These are phyloP conservation scores for Drosophila stalkeri DNA, from an alignment of 2,888 invertebrate species.

Conservation along the genomic window DNA sequence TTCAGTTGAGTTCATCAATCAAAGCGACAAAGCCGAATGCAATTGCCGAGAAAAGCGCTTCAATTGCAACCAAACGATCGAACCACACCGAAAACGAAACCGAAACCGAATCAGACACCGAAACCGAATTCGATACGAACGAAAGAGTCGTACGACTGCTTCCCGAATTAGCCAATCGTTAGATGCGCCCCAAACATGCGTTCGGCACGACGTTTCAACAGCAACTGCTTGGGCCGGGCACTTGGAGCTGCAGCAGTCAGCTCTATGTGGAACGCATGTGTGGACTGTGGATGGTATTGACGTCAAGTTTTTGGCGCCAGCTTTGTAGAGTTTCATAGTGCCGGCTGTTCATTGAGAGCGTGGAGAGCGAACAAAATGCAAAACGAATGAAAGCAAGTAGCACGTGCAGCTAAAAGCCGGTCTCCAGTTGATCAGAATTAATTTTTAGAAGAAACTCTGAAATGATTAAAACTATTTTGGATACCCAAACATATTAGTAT, in stretches of 20 bases:
- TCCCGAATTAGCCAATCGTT: conserved; percentile 14
- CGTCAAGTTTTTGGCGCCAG: conserved; percentile 70
- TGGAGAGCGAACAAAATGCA: conserved; percentile 14
- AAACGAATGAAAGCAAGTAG: background rate
- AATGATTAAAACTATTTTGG: too few species aligned
- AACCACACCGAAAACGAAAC: conserved; percentile 33
- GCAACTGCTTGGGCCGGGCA: conserved; percentile 60
- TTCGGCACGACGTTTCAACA: conserved; percentile 66
- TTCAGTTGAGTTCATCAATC: conserved; percentile 57
- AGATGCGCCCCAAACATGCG: conserved; percentile 57
- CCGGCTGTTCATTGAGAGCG: conserved; percentile 48
- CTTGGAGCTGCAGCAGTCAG: conserved; percentile 55
- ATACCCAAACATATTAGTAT: too few species aligned
- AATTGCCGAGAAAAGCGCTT: conserved; percentile 62
- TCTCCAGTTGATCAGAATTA: background rate
- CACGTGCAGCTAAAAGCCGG: conserved; percentile 50
- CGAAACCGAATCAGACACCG: conserved; percentile 29
- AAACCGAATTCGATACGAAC: conserved; percentile 43
- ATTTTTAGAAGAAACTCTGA: background rate
- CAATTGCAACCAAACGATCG: conserved; percentile 66
- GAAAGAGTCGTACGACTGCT: conserved; percentile 27
- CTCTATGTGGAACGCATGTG: conserved; percentile 56
- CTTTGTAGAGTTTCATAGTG: conserved; percentile 61
- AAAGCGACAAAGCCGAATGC: conserved; percentile 63
- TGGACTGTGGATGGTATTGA: conserved; percentile 68